Evolutionary conservation across 2,797 vertebrate genomes (phyloP).

Genomic region (Acipenser oxyrinchus): DNA sequence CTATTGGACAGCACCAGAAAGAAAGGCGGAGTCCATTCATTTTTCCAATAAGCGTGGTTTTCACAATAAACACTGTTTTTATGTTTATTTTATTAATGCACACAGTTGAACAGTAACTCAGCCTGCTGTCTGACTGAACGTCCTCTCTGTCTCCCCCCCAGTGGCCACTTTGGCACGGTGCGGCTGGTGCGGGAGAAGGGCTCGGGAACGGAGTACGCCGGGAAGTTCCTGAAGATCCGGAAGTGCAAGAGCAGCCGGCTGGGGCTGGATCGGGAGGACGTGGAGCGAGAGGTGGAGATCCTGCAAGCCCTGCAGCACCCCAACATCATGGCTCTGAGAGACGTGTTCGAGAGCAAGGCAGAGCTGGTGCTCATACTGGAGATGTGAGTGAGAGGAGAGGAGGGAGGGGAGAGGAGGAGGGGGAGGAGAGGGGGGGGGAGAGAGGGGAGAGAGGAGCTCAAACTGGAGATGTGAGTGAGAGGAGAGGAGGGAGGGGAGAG

Average conservation of each 20-base stretch:
- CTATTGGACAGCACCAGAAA: neutral
- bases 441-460: neutral
- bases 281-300: conserved; percentile 62
- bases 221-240: conserved; percentile 56
- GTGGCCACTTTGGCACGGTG: conserved; percentile 68
- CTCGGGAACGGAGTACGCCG: conserved; percentile 48
- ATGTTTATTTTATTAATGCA: neutral
- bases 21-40: neutral
- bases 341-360: conserved; percentile 63
- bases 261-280: conserved; percentile 48
- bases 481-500: neutral
- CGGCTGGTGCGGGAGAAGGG: conserved; percentile 48
- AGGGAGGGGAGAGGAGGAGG: neutral
- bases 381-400: conserved; percentile 24
- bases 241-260: conserved; percentile 46
- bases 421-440: neutral
- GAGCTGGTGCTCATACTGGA: conserved; percentile 71
- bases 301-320: conserved; percentile 59
- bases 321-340: conserved; percentile 55
- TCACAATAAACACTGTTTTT: neutral
- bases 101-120: neutral
- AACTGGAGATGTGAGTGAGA: neutral
- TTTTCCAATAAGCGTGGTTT: neutral
- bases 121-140: neutral
- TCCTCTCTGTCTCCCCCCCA: conserved; percentile 18